A percentile compares a stretch with the other conserved stretches of the same genome.
phyloP scores from a whole-genome alignment of 2,113 vertebrate genomes.

The Zosterops lateralis region DNA sequence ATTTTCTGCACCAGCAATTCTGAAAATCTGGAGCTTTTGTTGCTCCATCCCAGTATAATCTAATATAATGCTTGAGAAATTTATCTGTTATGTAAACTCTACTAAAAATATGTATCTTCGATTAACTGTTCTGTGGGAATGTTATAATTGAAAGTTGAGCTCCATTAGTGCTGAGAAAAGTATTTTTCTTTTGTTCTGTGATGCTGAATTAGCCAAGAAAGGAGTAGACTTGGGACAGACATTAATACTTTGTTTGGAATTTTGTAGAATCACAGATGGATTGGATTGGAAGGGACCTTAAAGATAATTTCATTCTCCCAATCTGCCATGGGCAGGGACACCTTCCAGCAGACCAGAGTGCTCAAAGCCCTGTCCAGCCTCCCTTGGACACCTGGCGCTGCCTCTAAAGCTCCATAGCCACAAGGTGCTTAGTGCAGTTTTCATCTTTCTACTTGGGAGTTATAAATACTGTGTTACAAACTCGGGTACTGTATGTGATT shows the following conservation, averaged over 20 bases:
- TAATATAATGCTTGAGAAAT: background rate
- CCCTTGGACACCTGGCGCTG: background rate
- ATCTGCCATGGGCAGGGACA: background rate
- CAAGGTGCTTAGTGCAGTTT: accelerated
- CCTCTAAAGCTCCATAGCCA: background rate
- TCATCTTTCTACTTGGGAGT: background rate
- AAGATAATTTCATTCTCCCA: background rate
- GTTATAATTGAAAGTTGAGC: background rate
- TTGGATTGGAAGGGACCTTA: background rate
- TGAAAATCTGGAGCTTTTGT: background rate
- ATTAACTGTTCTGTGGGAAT: background rate
- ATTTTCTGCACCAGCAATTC: background rate
- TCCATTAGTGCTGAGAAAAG: background rate
- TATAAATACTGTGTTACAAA: background rate
- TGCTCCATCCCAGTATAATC: background rate
- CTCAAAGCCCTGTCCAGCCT: accelerated
- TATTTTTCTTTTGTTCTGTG: background rate
- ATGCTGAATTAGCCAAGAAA: background rate
- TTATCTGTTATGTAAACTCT: background rate
- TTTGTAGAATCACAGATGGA: background rate
- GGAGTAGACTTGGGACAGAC: background rate
- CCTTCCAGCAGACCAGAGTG: background rate
- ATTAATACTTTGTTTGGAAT: background rate
- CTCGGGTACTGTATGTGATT: background rate
- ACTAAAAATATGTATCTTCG: background rate